Evolutionary conservation across 2,113 vertebrate genomes (phyloP), one percentile per base, ranked within the genome.

Genomic region (Abramis brama): DNA sequence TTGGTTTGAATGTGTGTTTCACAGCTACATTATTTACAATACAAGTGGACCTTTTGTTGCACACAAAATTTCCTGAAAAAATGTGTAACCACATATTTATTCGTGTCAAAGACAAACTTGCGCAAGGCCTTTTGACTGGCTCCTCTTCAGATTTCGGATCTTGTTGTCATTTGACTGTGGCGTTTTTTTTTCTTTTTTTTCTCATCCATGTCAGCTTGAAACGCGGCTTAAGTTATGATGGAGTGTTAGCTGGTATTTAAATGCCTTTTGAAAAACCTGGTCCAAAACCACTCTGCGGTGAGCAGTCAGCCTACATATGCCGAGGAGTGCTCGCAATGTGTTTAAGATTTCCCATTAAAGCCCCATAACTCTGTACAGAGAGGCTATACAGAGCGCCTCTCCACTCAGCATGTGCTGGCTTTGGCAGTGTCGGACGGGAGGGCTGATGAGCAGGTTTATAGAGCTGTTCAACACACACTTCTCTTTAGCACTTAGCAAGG

Each of bases 331-430:
- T 89, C 43, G 74, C 79, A 55, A 89, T 80, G 83, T 89, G 88
- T 89, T 87, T 89, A 89, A 89, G 84, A 87, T 84, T 84, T 83
- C 86, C 80, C 88, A 89, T 89, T 87, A 89, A 89, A 83, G 82
- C 73, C 83, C 74, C 86, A 85, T 89, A 89, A 89, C 88, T 85
- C 33, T 33, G 83, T 85, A 85, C 79, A 89, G 88, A 87, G 71
- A 71, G 83, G 82, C 71, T 89, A 52, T 52, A 87, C 82, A 85
- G 82, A 85, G 86, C 85, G 43, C 43, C 79, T 83, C 84, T 75
- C 82, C 82, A 57, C 39, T 85, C 57, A 81, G 82, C 82, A 43
- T 84, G 81, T 84, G 78, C 88, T 87, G 88, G 88, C 86, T 87
- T 85, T 21, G 79, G 64, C 88, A 86, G 83, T 78, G 83, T 68